These are phyloP conservation scores for Acropora tenuis DNA, from an alignment of 64 coral and sea anemone species.

Conservation along the genomic window DNA sequence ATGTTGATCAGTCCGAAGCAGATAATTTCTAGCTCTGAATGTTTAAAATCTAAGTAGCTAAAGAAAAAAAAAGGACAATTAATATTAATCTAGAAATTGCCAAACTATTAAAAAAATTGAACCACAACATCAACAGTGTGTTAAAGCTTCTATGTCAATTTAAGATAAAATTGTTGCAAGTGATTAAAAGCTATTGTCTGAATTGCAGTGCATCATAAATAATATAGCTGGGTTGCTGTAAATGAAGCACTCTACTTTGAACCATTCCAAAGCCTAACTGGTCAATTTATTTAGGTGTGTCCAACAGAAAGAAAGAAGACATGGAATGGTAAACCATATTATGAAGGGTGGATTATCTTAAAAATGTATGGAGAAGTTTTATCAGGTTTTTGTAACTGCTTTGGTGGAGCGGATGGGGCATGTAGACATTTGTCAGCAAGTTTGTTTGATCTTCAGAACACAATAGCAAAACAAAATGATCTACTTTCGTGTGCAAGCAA, in stretches of 20 bases:
- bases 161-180: no score
- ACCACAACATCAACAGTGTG: no score
- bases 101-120: no score
- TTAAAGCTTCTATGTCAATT: no score
- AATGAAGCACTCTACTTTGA: not conserved
- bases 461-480: not conserved
- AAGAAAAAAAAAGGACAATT: no score
- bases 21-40: no score
- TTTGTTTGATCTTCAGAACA: conserved; percentile 1
- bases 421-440: not conserved
- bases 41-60: no score
- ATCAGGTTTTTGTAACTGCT: not conserved
- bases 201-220: not conserved
- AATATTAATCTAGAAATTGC: no score
- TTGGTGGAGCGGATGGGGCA: not conserved
- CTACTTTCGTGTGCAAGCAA: not conserved
- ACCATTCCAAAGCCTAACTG: not conserved
- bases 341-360: not conserved
- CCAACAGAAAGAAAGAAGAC: conserved; percentile 1
- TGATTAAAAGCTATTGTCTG: no score
- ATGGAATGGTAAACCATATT: not conserved
- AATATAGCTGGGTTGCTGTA: not conserved
- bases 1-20: no score
- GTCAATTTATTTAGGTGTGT: not conserved
- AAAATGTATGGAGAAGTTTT: not conserved